Percentiles rank a stretch among this genome's conserved stretches.
phyloP scores from a whole-genome alignment of 2,113 vertebrate genomes.

The Tympanuchus pallidicinctus region DNA sequence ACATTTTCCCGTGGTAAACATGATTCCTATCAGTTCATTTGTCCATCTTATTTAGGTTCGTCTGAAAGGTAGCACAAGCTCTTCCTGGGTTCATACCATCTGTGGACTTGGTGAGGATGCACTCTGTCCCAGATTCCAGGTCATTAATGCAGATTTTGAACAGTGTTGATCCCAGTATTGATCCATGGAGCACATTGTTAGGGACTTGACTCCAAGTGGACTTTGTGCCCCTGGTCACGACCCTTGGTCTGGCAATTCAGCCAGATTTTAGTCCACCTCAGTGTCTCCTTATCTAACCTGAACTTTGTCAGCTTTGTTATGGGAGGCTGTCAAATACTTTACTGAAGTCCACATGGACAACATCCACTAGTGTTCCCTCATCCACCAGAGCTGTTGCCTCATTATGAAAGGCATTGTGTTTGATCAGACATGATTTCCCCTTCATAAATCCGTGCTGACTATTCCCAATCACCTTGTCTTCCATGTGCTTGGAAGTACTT shows the following conservation, averaged over 20 bases:
- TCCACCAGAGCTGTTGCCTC: neutral
- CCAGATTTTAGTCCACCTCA: neutral
- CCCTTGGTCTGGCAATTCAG: neutral
- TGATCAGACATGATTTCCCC: neutral
- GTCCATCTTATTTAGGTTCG: neutral
- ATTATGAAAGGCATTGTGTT: neutral
- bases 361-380: neutral
- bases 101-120: neutral
- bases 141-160: neutral
- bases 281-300: neutral
- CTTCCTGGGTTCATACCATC: neutral
- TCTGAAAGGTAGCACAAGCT: neutral
- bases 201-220: neutral
- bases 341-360: neutral
- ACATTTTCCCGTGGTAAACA: neutral
- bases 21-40: neutral
- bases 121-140: neutral
- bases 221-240: neutral
- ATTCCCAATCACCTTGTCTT: neutral
- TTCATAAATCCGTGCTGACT: neutral
- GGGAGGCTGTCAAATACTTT: neutral
- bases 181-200: neutral
- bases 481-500: neutral
- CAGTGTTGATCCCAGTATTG: neutral
- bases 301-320: neutral